Evolutionary conservation across 2,113 vertebrate genomes (phyloP).

Genomic region (Morone saxatilis): DNA sequence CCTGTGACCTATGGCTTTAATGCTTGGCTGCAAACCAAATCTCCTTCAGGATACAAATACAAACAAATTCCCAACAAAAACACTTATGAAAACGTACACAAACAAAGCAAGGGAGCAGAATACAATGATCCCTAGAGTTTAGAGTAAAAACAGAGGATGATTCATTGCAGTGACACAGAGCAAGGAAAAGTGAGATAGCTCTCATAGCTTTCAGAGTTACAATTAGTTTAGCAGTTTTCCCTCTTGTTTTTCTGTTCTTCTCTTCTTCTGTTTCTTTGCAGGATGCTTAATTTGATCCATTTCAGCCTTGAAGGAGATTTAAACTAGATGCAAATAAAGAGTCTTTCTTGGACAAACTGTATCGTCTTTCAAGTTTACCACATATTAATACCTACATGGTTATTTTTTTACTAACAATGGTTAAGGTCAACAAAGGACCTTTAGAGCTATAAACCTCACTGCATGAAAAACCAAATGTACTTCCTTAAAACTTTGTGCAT

Average conservation of each 20-base stretch:
- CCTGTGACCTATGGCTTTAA: neutral
- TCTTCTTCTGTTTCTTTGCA: neutral
- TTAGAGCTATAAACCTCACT: neutral
- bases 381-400: neutral
- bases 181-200: neutral
- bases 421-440: neutral
- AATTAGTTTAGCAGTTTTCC: neutral
- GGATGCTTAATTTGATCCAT: neutral
- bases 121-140: neutral
- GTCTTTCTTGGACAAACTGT: too few species aligned
- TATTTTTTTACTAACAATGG: rapidly evolving
- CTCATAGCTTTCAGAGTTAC: neutral
- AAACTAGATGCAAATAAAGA: neutral
- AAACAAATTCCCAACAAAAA: neutral
- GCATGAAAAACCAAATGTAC: neutral
- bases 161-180: neutral
- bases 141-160: neutral
- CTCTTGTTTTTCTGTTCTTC: neutral
- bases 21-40: slow-evolving; percentile 12
- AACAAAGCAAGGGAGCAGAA: neutral
- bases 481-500: neutral
- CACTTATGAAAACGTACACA: neutral
- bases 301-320: neutral
- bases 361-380: neutral
- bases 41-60: neutral